Evolutionary conservation across 2,888 invertebrate species (phyloP).

Genomic region (Ophraella communa): DNA sequence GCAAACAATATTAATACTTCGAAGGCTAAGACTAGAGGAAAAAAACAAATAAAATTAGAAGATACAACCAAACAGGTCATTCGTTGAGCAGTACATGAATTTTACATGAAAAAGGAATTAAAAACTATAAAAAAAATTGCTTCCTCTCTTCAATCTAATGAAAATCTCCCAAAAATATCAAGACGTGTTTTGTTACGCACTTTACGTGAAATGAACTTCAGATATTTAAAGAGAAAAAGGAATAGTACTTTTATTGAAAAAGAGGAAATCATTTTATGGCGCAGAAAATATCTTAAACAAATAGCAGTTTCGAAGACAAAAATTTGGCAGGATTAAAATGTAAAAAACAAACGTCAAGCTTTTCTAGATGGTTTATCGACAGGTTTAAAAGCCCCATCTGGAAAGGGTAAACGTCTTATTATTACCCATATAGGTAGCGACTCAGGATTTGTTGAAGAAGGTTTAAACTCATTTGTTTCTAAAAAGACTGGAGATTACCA

Average conservation of each 20-base stretch:
- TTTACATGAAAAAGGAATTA: neutral
- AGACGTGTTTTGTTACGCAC: too few relatives aligned
- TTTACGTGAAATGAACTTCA: too few relatives aligned
- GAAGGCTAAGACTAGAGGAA: neutral
- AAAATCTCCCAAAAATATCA: too few relatives aligned
- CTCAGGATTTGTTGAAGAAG: constrained; percentile 1
- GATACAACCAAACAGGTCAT: neutral
- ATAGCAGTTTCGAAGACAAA: neutral
- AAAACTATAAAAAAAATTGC: neutral
- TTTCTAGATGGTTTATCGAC: neutral
- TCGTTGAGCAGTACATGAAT: neutral
- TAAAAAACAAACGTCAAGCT: neutral
- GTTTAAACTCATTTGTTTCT: neutral
- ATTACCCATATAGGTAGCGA: constrained; percentile 3
- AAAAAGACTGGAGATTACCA: constrained; percentile 1
- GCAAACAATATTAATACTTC: neutral
- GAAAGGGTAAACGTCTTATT: neutral
- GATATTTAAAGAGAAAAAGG: too few relatives aligned
- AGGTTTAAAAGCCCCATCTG: neutral
- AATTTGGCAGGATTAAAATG: neutral
- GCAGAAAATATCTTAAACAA: too few relatives aligned
- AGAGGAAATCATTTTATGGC: too few relatives aligned
- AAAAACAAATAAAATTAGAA: neutral
- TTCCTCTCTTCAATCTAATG: neutral
- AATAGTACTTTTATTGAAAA: too few relatives aligned